Conservation (phyloP, 1,140 invertebrate genomes). For the Caenorhabditis latens region DNA sequence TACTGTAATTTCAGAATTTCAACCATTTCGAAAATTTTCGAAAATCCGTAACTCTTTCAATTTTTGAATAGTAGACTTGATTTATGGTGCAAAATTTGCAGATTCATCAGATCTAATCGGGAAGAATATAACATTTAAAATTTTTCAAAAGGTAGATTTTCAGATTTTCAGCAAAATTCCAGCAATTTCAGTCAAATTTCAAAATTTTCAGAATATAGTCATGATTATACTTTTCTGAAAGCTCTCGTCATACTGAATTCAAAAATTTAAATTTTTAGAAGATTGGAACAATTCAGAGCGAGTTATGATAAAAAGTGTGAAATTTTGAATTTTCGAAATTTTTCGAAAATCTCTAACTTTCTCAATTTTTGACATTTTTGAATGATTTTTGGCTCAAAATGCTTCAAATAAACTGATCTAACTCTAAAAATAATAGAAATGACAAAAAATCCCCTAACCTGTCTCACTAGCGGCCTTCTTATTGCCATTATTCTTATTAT, state of each 20-base stretch:
- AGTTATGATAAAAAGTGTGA: not conserved
- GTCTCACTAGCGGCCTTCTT: conserved; percentile 61
- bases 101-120: too few relatives aligned
- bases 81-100: too few relatives aligned
- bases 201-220: not conserved
- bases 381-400: not conserved
- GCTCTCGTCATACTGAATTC: not conserved
- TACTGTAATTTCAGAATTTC: too few relatives aligned
- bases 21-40: too few relatives aligned
- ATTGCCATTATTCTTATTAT: conserved; percentile 56
- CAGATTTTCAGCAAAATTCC: too few relatives aligned
- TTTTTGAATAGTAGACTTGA: too few relatives aligned
- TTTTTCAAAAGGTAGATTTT: too few relatives aligned
- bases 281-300: not conserved
- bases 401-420: too few relatives aligned
- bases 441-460: not conserved
- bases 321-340: not conserved
- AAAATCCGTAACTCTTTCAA: too few relatives aligned
- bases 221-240: not conserved
- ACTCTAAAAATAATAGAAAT: not conserved
- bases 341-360: not conserved
- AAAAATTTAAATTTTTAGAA: not conserved
- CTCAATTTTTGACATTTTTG: not conserved
- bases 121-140: too few relatives aligned
- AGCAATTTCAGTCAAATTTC: not conserved